These are phyloP conservation scores for Euwallacea fornicatus DNA, from an alignment of 1,140 invertebrate species.

Conservation along the genomic window DNA sequence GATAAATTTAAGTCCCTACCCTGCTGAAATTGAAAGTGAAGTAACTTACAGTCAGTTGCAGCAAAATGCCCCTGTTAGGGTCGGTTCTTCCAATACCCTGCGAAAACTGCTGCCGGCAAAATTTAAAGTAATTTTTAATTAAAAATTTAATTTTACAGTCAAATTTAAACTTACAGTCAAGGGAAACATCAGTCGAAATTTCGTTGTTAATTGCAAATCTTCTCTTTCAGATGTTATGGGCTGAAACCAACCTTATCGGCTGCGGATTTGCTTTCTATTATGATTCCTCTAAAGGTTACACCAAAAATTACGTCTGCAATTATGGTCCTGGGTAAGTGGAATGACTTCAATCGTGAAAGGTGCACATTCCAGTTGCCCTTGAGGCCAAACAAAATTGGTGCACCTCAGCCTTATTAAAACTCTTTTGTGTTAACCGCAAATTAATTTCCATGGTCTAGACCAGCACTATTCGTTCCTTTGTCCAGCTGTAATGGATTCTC, in stretches of 20 bases:
- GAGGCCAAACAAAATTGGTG: background rate
- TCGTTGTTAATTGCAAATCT: slow-evolving; percentile 10
- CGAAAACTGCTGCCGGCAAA: too few relatives aligned
- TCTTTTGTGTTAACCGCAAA: background rate
- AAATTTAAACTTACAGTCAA: background rate
- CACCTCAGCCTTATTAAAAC: background rate
- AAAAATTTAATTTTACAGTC: background rate
- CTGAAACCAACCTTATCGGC: slow-evolving; percentile 74
- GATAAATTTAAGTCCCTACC: too few relatives aligned
- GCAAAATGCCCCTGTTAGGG: too few relatives aligned
- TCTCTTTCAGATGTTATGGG: slow-evolving; percentile 73
- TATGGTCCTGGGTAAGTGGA: slow-evolving; percentile 75
- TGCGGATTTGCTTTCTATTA: slow-evolving; percentile 82
- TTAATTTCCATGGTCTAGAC: slow-evolving; percentile 24
- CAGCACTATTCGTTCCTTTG: slow-evolving; percentile 10
- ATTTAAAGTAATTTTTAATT: background rate
- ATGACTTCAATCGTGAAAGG: background rate
- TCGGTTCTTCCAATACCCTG: too few relatives aligned
- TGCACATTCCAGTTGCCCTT: too few relatives aligned
- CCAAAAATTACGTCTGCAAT: slow-evolving; percentile 84
- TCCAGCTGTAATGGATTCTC: slow-evolving; percentile 13
- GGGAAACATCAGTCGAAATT: background rate
- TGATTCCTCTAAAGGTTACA: slow-evolving; percentile 68
- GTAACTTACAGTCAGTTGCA: too few relatives aligned
- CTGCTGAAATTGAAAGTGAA: too few relatives aligned